Percentiles rank a stretch among this genome's conserved stretches.
Evolutionary conservation across 2,888 invertebrate genomes (phyloP).

Genomic region (Eilema caniola): DNA sequence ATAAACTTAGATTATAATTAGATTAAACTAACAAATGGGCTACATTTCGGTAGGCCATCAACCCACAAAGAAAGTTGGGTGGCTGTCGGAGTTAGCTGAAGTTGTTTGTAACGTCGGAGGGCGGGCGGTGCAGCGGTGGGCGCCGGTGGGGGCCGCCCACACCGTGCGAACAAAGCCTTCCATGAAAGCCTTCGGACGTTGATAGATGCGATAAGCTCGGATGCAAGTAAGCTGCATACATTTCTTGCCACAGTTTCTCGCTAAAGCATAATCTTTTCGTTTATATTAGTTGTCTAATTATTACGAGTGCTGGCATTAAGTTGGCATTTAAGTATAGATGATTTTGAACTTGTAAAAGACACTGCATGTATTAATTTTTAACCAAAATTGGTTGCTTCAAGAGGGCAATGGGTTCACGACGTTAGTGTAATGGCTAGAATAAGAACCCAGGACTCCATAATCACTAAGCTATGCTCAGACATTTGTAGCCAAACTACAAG

Average conservation of each 20-base stretch:
- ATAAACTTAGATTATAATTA: slow-evolving; percentile 43
- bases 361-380: background rate
- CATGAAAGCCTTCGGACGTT: slow-evolving; percentile 81
- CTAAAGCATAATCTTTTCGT: slow-evolving; percentile 62
- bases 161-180: slow-evolving; percentile 82
- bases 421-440: too few species aligned
- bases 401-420: too few species aligned
- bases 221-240: slow-evolving; percentile 86
- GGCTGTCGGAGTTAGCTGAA: slow-evolving; percentile 73
- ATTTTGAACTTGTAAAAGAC: background rate
- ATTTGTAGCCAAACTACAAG: background rate
- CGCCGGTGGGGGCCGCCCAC: slow-evolving; percentile 55
- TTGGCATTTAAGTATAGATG: background rate
- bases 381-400: too few species aligned
- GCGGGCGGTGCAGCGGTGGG: slow-evolving; percentile 62
- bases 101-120: slow-evolving; percentile 77
- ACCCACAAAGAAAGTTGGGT: slow-evolving; percentile 77
- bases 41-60: slow-evolving; percentile 71
- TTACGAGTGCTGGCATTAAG: background rate
- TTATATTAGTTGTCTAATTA: slow-evolving; percentile 53
- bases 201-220: slow-evolving; percentile 86
- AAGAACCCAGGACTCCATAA: too few species aligned
- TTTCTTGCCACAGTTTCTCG: slow-evolving; percentile 79
- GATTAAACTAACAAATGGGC: slow-evolving; percentile 58
- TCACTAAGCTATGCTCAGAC: too few species aligned